Conservation (phyloP, 1,140 invertebrate species). For the Bicyclus anynana region DNA sequence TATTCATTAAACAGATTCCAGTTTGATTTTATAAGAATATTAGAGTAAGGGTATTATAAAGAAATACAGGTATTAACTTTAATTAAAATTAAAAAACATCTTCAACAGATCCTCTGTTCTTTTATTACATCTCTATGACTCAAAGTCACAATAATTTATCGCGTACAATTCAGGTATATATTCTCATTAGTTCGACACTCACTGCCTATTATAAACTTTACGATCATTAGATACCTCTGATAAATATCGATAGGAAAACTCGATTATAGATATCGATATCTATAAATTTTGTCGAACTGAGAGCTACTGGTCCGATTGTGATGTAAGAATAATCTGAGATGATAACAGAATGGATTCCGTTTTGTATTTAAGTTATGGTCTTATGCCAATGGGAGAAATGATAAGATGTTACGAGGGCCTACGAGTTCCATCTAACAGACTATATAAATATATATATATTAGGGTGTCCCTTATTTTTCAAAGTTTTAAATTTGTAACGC, state of each 20-base stretch:
- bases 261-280: constrained; percentile 61
- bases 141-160: constrained; percentile 62
- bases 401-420: neutral
- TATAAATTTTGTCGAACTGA: constrained; percentile 47
- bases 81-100: neutral
- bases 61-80: no score
- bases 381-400: neutral
- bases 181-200: constrained; percentile 72
- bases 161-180: constrained; percentile 56
- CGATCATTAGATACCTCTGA: constrained; percentile 60
- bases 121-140: neutral
- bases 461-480: no score
- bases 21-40: no score
- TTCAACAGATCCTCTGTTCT: neutral
- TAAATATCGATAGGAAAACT: constrained; percentile 50
- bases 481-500: no score
- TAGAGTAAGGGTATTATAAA: no score
- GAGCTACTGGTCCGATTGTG: constrained; percentile 37
- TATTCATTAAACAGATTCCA: no score
- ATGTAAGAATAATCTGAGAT: neutral
- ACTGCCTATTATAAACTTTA: constrained; percentile 60
- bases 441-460: no score
- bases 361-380: neutral
- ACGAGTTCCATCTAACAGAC: no score
- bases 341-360: neutral